Evolutionary conservation across 1,140 invertebrate species (phyloP).

Genomic region (Gyrodactylus bullatarudis): DNA sequence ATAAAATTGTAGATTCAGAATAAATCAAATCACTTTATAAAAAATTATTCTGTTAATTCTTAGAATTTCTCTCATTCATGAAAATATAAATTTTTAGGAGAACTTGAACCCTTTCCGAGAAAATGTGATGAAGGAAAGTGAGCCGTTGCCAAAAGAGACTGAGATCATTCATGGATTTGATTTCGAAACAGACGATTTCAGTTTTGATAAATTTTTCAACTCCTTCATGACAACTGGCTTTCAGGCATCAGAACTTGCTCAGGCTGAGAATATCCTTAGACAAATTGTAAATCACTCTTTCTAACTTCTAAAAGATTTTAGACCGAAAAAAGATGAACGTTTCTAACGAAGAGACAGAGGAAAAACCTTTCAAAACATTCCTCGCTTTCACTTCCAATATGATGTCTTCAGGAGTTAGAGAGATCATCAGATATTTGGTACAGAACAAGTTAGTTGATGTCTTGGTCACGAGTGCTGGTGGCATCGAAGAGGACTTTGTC

Average conservation of each 20-base stretch:
- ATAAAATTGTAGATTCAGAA: too few species aligned
- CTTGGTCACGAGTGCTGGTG: slow-evolving; percentile 81
- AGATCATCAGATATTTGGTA: slow-evolving; percentile 43
- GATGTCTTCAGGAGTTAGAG: slow-evolving; percentile 62
- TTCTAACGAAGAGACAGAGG: slow-evolving; percentile 11
- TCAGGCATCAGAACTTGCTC: slow-evolving; percentile 71
- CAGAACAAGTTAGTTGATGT: slow-evolving; percentile 72
- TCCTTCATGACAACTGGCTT: slow-evolving; percentile 51
- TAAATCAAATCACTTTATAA: too few species aligned
- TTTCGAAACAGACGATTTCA: slow-evolving; percentile 51
- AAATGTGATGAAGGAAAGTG: not conserved
- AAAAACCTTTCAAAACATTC: slow-evolving; percentile 51
- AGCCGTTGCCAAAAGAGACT: not conserved
- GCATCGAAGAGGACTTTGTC: slow-evolving; percentile 91
- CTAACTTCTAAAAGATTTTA: not conserved
- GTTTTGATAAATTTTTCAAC: slow-evolving; percentile 47
- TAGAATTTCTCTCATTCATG: too few species aligned
- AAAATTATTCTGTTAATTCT: too few species aligned
- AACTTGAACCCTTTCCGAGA: not conserved
- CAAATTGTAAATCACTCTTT: slow-evolving; percentile 35
- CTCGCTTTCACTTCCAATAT: slow-evolving; percentile 90
- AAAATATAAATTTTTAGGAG: too few species aligned
- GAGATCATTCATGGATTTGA: slow-evolving; percentile 36
- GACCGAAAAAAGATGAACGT: not conserved
- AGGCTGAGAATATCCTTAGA: slow-evolving; percentile 55